Evolutionary conservation across 1,140 invertebrate genomes (phyloP), one percentile per base, ranked within the genome.

Genomic region (Aradophagus sp.): DNA sequence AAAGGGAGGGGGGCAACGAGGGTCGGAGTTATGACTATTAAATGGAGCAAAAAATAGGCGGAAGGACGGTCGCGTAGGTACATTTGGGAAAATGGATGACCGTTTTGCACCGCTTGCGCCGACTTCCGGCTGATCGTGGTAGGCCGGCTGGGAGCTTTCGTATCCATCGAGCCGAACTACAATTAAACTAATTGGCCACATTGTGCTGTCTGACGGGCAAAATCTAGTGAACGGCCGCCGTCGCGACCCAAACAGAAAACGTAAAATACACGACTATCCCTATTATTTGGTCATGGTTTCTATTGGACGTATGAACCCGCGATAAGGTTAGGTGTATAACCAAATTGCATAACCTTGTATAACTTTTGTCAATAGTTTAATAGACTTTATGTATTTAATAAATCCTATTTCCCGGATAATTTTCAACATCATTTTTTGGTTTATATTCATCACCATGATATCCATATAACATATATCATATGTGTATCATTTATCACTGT

Each of bases 151-250:
- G 68, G 74, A 79, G 77, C 73, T 80, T 80, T 82, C 75, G 76
- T 73, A 78, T 80, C 74, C 77, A 77, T 62, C 71, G 73, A 62
- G 41, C 73, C 77, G 74, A 80, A 62, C 77, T 78, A 66, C 75
- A 82, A 82, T 82, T 82, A 81, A 79, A 80, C 75, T 82, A 82
- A 82, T 82, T 82, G 80, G 77, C 70, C 77, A 80, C 69, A 80
- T 82, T 82, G 78, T 82, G 77, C 77, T 82, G 80, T 82, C 79
- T 76, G 59, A 74, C 58, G 19, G 75, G 77, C 75, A 73, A 81
- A 80, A 79, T 66, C 77, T 75, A 77, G 76, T 72, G 75, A 78
- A 76, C 68, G 75, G 55, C 67, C 58, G 55, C 63, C 68, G 70
- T 73, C 70, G 59, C 42, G 23, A 45, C 50, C 48, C 39, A 66